phyloP scores from a whole-genome alignment of 2,888 invertebrate species.

The Strigamia crassipes region DNA sequence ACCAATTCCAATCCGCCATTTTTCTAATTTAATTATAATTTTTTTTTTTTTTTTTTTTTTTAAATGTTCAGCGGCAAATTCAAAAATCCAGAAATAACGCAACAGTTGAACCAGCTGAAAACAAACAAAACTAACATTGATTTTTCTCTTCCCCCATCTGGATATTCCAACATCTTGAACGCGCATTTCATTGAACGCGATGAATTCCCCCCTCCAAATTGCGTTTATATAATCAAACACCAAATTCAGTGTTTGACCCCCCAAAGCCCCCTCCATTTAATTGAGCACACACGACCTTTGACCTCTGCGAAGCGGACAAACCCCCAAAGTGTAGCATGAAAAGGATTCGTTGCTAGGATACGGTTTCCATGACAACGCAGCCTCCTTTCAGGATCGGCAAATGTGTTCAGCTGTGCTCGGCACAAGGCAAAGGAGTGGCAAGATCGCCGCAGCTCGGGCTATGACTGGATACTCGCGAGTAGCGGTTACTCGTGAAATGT shows the following conservation, averaged over 20 bases:
- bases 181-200: neutral
- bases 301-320: constrained; percentile 15
- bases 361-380: constrained; percentile 28
- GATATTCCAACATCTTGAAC: too few relatives aligned
- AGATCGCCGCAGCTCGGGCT: constrained; percentile 37
- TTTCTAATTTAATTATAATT: too few relatives aligned
- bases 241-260: neutral
- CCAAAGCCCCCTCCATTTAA: neutral
- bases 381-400: constrained; percentile 23
- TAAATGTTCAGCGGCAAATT: constrained; percentile 1
- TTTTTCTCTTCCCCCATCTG: neutral
- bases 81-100: neutral
- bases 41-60: too few relatives aligned
- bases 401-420: constrained; percentile 21
- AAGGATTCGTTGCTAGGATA: constrained; percentile 31
- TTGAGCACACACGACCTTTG: neutral
- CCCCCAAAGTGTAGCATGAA: neutral
- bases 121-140: neutral
- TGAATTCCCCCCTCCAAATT: neutral
- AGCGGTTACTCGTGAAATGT: constrained; percentile 1
- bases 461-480: constrained; percentile 18
- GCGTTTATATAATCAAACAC: neutral
- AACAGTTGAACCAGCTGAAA: neutral
- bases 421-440: constrained; percentile 30
- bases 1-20: too few relatives aligned